These are phyloP conservation scores for Capromys pilorides DNA, from an alignment of 2,797 vertebrate genomes.

Conservation along the genomic window DNA sequence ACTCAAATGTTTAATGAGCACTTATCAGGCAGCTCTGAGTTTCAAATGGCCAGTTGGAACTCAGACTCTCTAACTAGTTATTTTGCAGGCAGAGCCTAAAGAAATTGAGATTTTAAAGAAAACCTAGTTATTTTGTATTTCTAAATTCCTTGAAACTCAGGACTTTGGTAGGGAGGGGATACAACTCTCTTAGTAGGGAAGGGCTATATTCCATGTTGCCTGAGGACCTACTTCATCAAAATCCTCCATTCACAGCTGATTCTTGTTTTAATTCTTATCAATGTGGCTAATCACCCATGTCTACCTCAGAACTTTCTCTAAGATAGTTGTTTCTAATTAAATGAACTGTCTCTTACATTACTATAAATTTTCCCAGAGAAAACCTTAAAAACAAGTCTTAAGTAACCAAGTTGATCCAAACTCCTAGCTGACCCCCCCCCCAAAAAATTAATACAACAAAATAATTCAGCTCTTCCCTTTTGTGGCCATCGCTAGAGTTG, in stretches of 20 bases:
- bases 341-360: neutral
- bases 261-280: neutral
- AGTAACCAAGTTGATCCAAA: slow-evolving; percentile 24
- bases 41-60: neutral
- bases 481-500: no score
- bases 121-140: neutral
- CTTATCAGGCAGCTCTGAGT: neutral
- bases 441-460: neutral
- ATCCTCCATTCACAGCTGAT: neutral
- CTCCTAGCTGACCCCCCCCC: neutral
- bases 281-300: neutral
- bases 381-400: neutral
- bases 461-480: neutral
- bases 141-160: neutral
- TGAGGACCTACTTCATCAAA: neutral
- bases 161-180: neutral
- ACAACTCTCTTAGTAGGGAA: neutral
- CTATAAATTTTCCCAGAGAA: neutral
- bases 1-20: neutral
- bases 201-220: neutral
- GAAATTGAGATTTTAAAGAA: neutral
- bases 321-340: neutral
- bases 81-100: neutral
- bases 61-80: neutral
- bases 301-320: neutral